Evolutionary conservation across 2,797 vertebrate genomes (phyloP).

Genomic region (Sciurus carolinensis): DNA sequence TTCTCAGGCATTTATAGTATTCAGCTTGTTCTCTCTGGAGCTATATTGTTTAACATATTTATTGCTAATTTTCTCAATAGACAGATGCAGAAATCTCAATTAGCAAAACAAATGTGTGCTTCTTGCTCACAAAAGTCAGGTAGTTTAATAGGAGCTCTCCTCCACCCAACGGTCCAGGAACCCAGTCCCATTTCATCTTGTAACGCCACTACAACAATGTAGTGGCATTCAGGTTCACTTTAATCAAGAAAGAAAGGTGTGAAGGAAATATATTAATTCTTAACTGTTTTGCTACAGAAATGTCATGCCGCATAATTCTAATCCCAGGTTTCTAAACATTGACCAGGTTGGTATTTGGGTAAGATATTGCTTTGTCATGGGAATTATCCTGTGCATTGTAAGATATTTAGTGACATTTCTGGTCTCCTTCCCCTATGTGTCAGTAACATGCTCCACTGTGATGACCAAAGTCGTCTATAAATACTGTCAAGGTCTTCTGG

Average conservation of each 20-base stretch:
- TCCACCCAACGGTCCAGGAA: neutral
- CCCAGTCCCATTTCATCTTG: neutral
- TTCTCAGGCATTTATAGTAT: neutral
- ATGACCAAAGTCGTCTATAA: neutral
- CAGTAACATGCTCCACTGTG: neutral
- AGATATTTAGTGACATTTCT: neutral
- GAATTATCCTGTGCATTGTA: neutral
- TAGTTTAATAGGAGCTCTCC: neutral
- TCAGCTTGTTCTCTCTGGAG: neutral
- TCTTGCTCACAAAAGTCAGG: neutral
- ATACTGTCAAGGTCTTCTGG: neutral
- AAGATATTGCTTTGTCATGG: neutral
- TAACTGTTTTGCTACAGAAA: neutral
- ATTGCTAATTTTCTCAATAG: slow-evolving; percentile 8
- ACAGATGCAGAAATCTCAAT: neutral
- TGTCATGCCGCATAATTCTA: neutral
- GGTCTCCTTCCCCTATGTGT: neutral
- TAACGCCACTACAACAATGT: neutral
- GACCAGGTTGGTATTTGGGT: neutral
- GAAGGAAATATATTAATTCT: neutral
- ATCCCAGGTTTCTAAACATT: neutral
- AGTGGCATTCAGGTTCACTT: neutral
- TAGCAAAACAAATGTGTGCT: neutral
- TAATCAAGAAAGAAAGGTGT: neutral
- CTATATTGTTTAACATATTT: neutral